Percentiles rank a stretch among this genome's conserved stretches.
These are phyloP conservation scores for Euwallacea similis DNA, from an alignment of 1,140 invertebrate genomes.

Conservation along the genomic window DNA sequence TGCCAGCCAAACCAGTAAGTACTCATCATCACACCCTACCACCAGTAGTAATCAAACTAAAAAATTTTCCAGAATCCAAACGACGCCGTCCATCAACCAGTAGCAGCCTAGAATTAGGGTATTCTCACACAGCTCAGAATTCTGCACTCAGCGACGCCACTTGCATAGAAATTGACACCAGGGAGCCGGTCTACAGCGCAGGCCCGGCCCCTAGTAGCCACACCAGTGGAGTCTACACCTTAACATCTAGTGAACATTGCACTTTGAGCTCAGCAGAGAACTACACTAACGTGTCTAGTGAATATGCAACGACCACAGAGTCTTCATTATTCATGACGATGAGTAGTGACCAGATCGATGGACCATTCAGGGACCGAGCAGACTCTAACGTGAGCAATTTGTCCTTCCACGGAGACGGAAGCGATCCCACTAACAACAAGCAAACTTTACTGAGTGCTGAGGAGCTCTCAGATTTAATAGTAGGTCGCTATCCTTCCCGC, in stretches of 20 bases:
- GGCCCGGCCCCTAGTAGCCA: conserved; percentile 66
- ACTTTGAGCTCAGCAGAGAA: conserved; percentile 43
- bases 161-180: conserved; percentile 53
- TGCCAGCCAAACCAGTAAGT: conserved; percentile 52
- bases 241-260: conserved; percentile 68
- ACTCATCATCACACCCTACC: background rate
- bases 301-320: conserved; percentile 48
- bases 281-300: conserved; percentile 50
- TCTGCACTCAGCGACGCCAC: conserved; percentile 70
- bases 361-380: conserved; percentile 63
- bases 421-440: conserved; percentile 76
- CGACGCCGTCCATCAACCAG: conserved; percentile 67
- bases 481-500: conserved; percentile 75
- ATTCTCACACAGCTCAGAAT: conserved; percentile 81
- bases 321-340: conserved; percentile 44
- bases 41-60: background rate
- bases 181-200: conserved; percentile 56
- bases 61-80: conserved; percentile 56
- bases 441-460: conserved; percentile 75
- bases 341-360: conserved; percentile 59
- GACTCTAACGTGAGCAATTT: conserved; percentile 75
- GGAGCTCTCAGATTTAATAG: conserved; percentile 79
- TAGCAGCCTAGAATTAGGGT: conserved; percentile 77
- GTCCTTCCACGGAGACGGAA: conserved; percentile 83
- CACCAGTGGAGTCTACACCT: conserved; percentile 76